phyloP scores from a whole-genome alignment of 2,888 invertebrate species.

The Villa cingulata region DNA sequence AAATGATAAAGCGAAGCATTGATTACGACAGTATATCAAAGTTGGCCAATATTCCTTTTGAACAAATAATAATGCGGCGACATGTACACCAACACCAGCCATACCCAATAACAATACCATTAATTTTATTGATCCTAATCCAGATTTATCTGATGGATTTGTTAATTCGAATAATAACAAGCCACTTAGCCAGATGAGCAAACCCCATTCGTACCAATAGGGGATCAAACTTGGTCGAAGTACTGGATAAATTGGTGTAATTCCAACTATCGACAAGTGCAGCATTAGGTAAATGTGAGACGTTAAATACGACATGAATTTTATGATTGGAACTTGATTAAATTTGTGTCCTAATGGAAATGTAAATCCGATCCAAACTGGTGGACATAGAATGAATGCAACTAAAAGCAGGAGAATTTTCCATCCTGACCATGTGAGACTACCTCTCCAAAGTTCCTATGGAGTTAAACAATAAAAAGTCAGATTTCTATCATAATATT shows the following conservation, averaged over 20 bases:
- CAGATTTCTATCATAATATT: background rate
- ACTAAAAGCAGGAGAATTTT: slow-evolving; percentile 87
- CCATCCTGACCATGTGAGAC: slow-evolving; percentile 91
- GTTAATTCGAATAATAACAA: slow-evolving; percentile 90
- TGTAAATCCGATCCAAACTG: slow-evolving; percentile 91
- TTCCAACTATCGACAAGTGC: slow-evolving; percentile 77
- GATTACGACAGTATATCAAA: slow-evolving; percentile 88
- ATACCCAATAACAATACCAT: slow-evolving; percentile 77
- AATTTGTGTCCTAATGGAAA: slow-evolving; percentile 89
- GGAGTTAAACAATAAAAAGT: slow-evolving; percentile 23
- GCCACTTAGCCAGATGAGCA: slow-evolving; percentile 90
- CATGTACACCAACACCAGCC: slow-evolving; percentile 80
- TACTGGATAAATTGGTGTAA: slow-evolving; percentile 75
- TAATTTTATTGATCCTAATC: slow-evolving; percentile 87
- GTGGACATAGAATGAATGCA: slow-evolving; percentile 84
- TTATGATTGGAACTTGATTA: slow-evolving; percentile 97
- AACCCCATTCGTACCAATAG: slow-evolving; percentile 92
- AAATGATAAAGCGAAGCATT: slow-evolving; percentile 90
- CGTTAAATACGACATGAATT: slow-evolving; percentile 98
- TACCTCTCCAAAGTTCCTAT: slow-evolving; percentile 94
- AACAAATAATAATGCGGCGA: slow-evolving; percentile 61
- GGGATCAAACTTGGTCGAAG: slow-evolving; percentile 68
- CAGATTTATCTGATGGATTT: slow-evolving; percentile 94
- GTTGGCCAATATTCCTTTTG: slow-evolving; percentile 65
- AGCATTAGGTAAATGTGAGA: slow-evolving; percentile 96